These are phyloP conservation scores for Xestia c-nigrum DNA, from an alignment of 2,888 invertebrate genomes.

Conservation along the genomic window DNA sequence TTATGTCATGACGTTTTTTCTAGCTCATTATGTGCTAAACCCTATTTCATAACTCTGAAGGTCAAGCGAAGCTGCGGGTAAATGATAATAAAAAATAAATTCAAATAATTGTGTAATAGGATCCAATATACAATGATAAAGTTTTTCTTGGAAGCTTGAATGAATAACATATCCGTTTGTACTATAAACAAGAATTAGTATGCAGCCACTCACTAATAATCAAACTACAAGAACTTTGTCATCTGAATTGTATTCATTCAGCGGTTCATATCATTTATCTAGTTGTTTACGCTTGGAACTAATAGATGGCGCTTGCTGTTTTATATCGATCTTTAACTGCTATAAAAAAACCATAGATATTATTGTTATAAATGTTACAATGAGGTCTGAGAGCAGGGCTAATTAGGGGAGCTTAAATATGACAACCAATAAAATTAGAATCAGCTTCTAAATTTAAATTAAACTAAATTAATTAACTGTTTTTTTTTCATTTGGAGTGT, in stretches of 20 bases:
- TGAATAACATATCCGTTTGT: slow-evolving; percentile 62
- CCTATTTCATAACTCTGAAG: slow-evolving; percentile 48
- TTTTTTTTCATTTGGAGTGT: neutral
- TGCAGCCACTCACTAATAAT: slow-evolving; percentile 47
- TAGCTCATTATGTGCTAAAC: slow-evolving; percentile 28
- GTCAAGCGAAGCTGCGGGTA: slow-evolving; percentile 47
- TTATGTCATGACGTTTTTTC: slow-evolving; percentile 37
- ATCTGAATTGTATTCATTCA: slow-evolving; percentile 44
- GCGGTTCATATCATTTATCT: slow-evolving; percentile 16
- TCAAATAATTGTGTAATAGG: slow-evolving; percentile 42
- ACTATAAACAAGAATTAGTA: slow-evolving; percentile 49
- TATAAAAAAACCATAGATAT: too few relatives aligned
- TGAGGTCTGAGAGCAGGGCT: neutral
- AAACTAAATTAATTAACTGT: neutral
- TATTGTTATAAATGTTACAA: too few relatives aligned
- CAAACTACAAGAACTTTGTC: slow-evolving; percentile 40
- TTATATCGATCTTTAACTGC: neutral
- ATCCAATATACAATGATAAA: slow-evolving; percentile 51
- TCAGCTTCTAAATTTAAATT: neutral
- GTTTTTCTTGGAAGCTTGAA: slow-evolving; percentile 60
- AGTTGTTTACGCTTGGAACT: slow-evolving; percentile 6
- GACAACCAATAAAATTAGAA: neutral
- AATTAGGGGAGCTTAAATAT: neutral
- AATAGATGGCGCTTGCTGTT: slow-evolving; percentile 59
- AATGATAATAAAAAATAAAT: slow-evolving; percentile 29